Conservation (phyloP, 2,888 invertebrate genomes). For the Rotaria magnacalcarata region DNA sequence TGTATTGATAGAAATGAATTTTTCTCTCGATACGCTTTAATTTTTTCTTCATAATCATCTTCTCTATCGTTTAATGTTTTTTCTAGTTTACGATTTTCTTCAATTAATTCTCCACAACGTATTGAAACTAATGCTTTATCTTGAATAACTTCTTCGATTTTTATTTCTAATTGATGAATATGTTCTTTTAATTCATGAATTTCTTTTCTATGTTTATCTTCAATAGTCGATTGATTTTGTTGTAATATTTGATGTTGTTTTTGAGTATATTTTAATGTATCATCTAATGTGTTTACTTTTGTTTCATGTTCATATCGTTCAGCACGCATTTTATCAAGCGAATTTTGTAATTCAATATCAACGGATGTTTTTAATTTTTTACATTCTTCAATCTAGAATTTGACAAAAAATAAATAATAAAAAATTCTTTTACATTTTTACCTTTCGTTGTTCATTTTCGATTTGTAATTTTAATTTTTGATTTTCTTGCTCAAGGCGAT, state of each 20-base stretch:
- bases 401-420: neutral
- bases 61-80: constrained; percentile 4
- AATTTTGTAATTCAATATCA: constrained; percentile 3
- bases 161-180: neutral
- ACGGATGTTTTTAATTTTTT: neutral
- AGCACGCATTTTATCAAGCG: neutral
- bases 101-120: constrained; percentile 14
- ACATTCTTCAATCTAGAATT: neutral
- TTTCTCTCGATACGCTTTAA: neutral
- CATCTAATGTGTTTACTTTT: neutral
- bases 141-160: constrained; percentile 34
- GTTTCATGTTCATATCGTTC: constrained; percentile 25
- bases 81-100: constrained; percentile 31
- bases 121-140: constrained; percentile 5
- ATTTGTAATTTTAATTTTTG: constrained; percentile 34
- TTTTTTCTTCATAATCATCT: constrained; percentile 33
- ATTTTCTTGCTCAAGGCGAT: constrained; percentile 35
- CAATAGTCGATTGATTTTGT: neutral
- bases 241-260: neutral
- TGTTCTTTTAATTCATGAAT: constrained; percentile 1
- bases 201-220: constrained; percentile 15
- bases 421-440: neutral
- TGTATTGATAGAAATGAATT: constrained; percentile 14
- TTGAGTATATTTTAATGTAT: neutral
- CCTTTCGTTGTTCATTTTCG: neutral